Conservation (phyloP, 2,888 invertebrate genomes). For the Druceiella hillmani region DNA sequence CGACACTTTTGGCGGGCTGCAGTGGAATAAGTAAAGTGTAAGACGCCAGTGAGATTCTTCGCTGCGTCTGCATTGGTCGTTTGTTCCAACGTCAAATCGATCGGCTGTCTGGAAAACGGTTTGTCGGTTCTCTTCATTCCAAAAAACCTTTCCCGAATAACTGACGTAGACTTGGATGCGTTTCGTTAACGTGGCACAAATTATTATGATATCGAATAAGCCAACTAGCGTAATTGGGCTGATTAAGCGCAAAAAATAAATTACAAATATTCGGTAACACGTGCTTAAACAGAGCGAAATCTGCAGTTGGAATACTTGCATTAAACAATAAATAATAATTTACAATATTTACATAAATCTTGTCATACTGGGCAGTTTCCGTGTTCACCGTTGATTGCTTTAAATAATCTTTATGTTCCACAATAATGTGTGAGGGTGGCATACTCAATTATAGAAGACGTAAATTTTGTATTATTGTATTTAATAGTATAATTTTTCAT, state of each 20-base stretch:
- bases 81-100: constrained; percentile 2
- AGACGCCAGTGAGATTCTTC: constrained; percentile 15
- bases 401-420: constrained; percentile 17
- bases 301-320: constrained; percentile 14
- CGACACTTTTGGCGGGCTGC: constrained; percentile 21
- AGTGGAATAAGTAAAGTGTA: constrained; percentile 17
- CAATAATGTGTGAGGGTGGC: constrained; percentile 5
- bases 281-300: constrained; percentile 20
- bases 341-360: constrained; percentile 9
- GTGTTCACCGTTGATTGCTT: constrained; percentile 13
- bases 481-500: no score
- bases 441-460: neutral
- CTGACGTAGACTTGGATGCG: neutral
- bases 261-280: constrained; percentile 14
- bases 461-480: no score
- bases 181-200: neutral
- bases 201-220: constrained; percentile 2
- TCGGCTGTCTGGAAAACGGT: neutral
- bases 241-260: constrained; percentile 18
- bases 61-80: constrained; percentile 19
- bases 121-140: constrained; percentile 11
- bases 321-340: constrained; percentile 3
- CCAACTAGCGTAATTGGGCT: constrained; percentile 13
- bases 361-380: constrained; percentile 12
- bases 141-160: constrained; percentile 9